Evolutionary conservation across 1,140 invertebrate genomes (phyloP).

Genomic region (Cryptotermes secundus): DNA sequence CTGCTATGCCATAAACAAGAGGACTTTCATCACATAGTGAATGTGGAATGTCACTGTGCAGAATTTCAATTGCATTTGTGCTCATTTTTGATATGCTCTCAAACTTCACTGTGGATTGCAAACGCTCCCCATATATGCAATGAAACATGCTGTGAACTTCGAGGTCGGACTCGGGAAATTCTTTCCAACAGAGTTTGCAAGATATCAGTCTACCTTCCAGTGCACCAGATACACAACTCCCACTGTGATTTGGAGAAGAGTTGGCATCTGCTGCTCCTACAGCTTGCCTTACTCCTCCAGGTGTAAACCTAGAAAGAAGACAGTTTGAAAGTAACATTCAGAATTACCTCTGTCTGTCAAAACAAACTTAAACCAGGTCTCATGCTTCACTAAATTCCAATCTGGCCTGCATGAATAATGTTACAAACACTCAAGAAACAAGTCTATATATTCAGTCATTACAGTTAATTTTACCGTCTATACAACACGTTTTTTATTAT

Average conservation of each 20-base stretch:
- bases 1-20: too few species aligned
- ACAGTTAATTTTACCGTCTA: too few species aligned
- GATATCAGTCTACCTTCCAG: neutral
- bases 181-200: neutral
- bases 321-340: slow-evolving; percentile 1
- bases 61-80: neutral
- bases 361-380: neutral
- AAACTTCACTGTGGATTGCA: neutral
- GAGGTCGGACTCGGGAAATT: neutral
- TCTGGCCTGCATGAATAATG: too few species aligned
- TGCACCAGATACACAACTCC: too few species aligned
- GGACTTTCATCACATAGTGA: neutral
- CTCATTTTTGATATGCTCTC: neutral
- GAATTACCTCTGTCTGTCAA: neutral
- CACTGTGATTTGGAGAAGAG: neutral
- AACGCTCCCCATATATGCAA: neutral
- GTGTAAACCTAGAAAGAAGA: slow-evolving; percentile 26
- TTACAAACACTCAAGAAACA: too few species aligned
- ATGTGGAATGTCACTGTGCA: neutral
- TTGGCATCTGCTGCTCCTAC: neutral
- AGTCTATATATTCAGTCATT: too few species aligned
- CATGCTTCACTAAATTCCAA: neutral
- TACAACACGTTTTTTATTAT: too few species aligned
- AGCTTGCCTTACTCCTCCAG: neutral
- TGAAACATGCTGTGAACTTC: neutral